Conservation (phyloP, 2,797 vertebrate species). For the Eulemur coronatus region DNA sequence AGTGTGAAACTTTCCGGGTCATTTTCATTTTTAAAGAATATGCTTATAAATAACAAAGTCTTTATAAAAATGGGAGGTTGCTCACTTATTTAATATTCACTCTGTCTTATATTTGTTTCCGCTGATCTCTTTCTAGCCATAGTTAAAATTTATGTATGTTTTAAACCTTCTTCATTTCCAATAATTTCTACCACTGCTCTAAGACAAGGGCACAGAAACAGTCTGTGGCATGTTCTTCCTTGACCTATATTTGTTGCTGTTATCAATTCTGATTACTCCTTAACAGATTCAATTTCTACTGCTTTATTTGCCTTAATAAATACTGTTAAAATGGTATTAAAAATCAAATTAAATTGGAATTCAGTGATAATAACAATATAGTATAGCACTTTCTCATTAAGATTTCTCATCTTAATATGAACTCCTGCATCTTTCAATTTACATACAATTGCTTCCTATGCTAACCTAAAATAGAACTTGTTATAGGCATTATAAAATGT, state of each 20-base stretch:
- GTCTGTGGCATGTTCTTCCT: background rate
- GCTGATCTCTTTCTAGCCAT: background rate
- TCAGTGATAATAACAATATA: slow-evolving; percentile 52
- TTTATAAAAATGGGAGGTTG: background rate
- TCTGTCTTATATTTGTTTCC: background rate
- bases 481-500: slow-evolving; percentile 4
- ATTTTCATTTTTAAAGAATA: background rate
- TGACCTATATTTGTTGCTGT: slow-evolving; percentile 26
- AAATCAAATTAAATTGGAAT: slow-evolving; percentile 66
- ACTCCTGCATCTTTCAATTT: slow-evolving; percentile 55
- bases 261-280: slow-evolving; percentile 47
- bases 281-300: slow-evolving; percentile 58
- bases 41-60: background rate
- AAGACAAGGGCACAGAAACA: background rate
- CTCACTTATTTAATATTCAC: background rate
- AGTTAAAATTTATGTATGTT: background rate
- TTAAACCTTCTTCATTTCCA: background rate
- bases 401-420: slow-evolving; percentile 46
- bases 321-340: slow-evolving; percentile 59
- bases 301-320: slow-evolving; percentile 63
- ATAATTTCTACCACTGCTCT: background rate
- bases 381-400: slow-evolving; percentile 57
- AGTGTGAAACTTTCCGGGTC: background rate
- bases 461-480: slow-evolving; percentile 39
- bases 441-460: slow-evolving; percentile 9